These are phyloP conservation scores for Keiferia lycopersicella DNA, from an alignment of 2,888 invertebrate genomes.

Conservation along the genomic window DNA sequence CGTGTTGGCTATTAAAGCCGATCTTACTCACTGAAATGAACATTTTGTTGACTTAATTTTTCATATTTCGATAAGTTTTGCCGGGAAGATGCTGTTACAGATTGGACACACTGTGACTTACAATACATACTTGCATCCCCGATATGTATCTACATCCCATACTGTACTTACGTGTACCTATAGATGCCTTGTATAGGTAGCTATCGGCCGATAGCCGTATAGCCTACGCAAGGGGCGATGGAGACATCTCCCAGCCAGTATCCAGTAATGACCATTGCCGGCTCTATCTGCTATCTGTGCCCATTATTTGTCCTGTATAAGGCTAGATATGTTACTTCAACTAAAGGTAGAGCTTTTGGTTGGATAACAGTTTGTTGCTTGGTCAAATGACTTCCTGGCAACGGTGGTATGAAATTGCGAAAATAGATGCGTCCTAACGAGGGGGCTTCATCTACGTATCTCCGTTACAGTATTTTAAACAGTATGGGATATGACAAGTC, in stretches of 20 bases:
- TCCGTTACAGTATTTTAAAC: too few species aligned
- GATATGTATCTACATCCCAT: too few species aligned
- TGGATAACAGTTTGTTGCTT: not conserved
- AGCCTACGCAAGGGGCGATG: slow-evolving; percentile 40
- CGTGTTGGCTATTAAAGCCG: too few species aligned
- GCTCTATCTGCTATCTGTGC: slow-evolving; percentile 42
- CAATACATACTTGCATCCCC: too few species aligned
- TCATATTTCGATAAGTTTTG: too few species aligned
- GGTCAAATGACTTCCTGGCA: not conserved
- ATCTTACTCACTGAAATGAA: too few species aligned
- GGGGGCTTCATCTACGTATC: too few species aligned
- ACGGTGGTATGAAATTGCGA: not conserved
- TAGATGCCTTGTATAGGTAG: not conserved
- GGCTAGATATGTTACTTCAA: slow-evolving; percentile 25
- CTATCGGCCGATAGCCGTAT: slow-evolving; percentile 33
- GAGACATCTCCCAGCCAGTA: slow-evolving; percentile 45
- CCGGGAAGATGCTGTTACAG: too few species aligned
- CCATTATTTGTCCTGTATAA: slow-evolving; percentile 49
- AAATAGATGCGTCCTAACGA: too few species aligned
- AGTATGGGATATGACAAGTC: too few species aligned
- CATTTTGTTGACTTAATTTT: too few species aligned
- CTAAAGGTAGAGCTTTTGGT: not conserved
- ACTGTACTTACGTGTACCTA: not conserved
- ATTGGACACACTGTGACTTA: too few species aligned
- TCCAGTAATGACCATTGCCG: slow-evolving; percentile 42